phyloP scores from a whole-genome alignment of 2,888 invertebrate genomes.

The Leptarthrus brevirostris region DNA sequence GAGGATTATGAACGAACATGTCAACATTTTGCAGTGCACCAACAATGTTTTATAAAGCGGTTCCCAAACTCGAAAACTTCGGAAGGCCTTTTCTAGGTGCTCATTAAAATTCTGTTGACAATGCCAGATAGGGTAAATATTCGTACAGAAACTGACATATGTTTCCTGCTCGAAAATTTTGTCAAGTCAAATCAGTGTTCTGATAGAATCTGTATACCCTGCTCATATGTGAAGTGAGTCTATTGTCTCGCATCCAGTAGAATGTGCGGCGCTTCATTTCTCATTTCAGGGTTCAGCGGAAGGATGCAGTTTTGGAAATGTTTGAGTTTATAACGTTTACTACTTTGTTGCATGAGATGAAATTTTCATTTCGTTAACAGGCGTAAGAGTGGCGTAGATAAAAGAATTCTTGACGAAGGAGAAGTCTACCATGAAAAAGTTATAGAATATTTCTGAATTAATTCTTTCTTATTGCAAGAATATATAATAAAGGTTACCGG shows the following conservation, averaged over 20 bases:
- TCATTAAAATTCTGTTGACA: constrained; percentile 42
- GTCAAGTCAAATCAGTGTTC: constrained; percentile 36
- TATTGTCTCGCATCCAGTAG: constrained; percentile 20
- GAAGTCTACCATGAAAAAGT: background rate
- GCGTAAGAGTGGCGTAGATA: background rate
- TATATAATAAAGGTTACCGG: background rate
- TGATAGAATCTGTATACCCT: constrained; percentile 31
- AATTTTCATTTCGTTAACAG: constrained; percentile 23
- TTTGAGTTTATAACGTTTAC: constrained; percentile 38
- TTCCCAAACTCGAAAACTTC: too few species aligned
- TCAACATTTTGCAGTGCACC: too few species aligned
- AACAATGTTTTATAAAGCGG: too few species aligned
- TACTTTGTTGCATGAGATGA: constrained; percentile 17
- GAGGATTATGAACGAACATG: too few species aligned
- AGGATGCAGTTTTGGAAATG: constrained; percentile 34
- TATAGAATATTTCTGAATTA: background rate
- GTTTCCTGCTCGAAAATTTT: constrained; percentile 39
- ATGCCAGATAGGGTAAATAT: constrained; percentile 33
- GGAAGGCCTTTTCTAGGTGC: too few species aligned
- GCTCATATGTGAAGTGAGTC: constrained; percentile 9
- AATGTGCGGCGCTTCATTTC: background rate
- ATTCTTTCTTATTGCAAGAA: background rate
- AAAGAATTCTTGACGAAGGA: constrained; percentile 10
- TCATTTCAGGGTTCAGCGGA: constrained; percentile 18
- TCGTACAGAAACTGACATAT: constrained; percentile 29